phyloP scores from a whole-genome alignment of 2,797 vertebrate genomes.

The Sebastiscus tertius region DNA sequence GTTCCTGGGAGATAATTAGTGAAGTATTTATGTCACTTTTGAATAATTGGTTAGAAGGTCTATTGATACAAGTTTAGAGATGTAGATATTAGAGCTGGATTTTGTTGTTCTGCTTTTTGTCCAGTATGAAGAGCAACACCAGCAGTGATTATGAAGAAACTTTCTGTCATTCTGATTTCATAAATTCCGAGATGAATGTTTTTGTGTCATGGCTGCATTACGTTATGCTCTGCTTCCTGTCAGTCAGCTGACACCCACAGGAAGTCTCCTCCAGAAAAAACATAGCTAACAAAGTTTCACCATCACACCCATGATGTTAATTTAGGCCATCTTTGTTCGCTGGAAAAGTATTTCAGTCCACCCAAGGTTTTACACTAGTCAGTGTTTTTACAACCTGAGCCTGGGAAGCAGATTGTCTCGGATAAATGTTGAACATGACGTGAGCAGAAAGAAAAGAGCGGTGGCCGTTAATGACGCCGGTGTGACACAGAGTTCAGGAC shows the following conservation, averaged over 20 bases:
- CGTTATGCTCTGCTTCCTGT: not conserved
- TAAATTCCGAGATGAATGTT: not conserved
- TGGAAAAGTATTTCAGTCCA: not conserved
- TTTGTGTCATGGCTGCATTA: not conserved
- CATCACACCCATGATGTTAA: not conserved
- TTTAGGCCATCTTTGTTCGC: not conserved
- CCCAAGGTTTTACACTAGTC: not conserved
- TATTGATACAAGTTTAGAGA: not conserved
- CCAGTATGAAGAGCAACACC: not conserved
- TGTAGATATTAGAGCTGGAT: not conserved
- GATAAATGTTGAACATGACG: not conserved
- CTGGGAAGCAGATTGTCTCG: not conserved
- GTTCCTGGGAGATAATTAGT: not conserved
- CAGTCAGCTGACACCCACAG: conserved; percentile 10
- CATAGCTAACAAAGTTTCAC: not conserved
- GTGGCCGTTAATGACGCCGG: not conserved
- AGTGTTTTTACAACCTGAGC: not conserved
- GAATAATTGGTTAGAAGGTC: not conserved
- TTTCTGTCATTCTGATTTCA: not conserved
- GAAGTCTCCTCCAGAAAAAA: conserved; percentile 14
- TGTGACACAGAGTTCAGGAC: not conserved
- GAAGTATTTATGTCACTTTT: not conserved
- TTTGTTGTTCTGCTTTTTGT: not conserved
- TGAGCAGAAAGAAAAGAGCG: not conserved
- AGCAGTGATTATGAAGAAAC: not conserved